Evolutionary conservation across 2,113 vertebrate genomes (phyloP), one percentile per base, ranked within the genome.

Genomic region (Lontra canadensis): DNA sequence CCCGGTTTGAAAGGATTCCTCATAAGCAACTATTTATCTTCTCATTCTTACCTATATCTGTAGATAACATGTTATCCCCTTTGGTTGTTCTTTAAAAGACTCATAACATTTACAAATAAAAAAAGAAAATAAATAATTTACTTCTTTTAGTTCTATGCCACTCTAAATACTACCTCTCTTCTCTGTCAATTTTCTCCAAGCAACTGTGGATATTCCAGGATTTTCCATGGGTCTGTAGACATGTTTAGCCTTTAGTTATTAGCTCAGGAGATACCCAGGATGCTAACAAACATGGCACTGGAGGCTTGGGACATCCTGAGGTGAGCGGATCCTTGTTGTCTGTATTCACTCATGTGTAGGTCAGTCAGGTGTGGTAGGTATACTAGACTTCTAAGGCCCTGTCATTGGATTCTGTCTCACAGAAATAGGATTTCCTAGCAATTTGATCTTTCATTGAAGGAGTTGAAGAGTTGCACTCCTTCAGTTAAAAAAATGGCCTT

Each of bases 381-480:
- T 99, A 96, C 94, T 98, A 98, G 0, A 99, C 99, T 42, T 96
- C 98, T 91, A 99, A 96, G 0, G 98, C 98, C 0, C 74, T 97
- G 71, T 98, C 99, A 0, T 99, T 99, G 96, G 99, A 99, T 0
- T 99, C 99, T 0, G 99, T 99, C 14, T 99, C 99, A 34, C 98
- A 99, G 52, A 99, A 98, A 79, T 99, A 98, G 17, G 99, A 98
- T 97, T 99, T 99, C 4, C 99, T 99, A 0, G 99, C 99, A 86
- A 99, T 97, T 99, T 99, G 99, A 74, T 99, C 99, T 98, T 99
- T 99, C 99, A 99, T 99, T 92, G 96, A 99, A 3, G 99, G 99
- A 76, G 81, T 6, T 36, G 26, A 74, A 10, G 99, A 99, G 96
- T 99, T 99, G 97, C 99, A 99, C 97, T 99, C 99, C 95, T 99